Base-by-base conservation (phyloP, 2,888 invertebrate species). In the Xestia rhomboidea region DNA sequence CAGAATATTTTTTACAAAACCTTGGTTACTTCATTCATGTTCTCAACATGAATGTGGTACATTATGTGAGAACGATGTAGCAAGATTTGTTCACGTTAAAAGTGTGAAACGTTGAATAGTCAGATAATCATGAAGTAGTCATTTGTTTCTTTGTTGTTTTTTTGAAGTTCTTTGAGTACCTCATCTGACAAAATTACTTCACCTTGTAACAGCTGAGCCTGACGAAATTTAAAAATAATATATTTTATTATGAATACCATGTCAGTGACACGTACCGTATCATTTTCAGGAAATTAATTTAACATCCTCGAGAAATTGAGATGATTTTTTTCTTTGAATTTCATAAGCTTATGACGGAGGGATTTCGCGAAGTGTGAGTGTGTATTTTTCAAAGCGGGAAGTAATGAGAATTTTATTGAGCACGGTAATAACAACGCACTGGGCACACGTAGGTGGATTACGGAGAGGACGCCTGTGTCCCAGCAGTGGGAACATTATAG, bases 251-350 rank as follows among this genome's bases (percentile, higher is more conserved):
- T 34, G 66, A 67, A 69, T 57, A 27, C 60, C 63, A 49, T 38
- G 78, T 70, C 72, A 77, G 46, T 62, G 46, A 73, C 82, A 84
- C 76, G 66, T 60, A 70, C 63, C 54, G 63, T 68, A 44, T 69
- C 46, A 68, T 68, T 81, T 44, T 54, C 80, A 77, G 78, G 68
- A 88, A 82, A 84, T 88, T 87, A 80, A 87, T 80, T 87, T 84
- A 74, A 76, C 68, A 71, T 83, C 15, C 34, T 11, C n/a, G 30
- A 49, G 60, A 78, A 77, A 77, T 34, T 62, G 68, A 51, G 49
- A 68, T 38, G 72, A 54, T 21, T 63, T 60, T 34, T 46, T 64
- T 60, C 69, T 30, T 54, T 62, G 68, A 86, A 54, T 73, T 68
- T 68, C 60, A 71, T 66, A 71, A 80, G 72, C 84, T 30, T 54